Conservation (phyloP, 2,113 vertebrate species). For the Edolisoma coerulescens region DNA sequence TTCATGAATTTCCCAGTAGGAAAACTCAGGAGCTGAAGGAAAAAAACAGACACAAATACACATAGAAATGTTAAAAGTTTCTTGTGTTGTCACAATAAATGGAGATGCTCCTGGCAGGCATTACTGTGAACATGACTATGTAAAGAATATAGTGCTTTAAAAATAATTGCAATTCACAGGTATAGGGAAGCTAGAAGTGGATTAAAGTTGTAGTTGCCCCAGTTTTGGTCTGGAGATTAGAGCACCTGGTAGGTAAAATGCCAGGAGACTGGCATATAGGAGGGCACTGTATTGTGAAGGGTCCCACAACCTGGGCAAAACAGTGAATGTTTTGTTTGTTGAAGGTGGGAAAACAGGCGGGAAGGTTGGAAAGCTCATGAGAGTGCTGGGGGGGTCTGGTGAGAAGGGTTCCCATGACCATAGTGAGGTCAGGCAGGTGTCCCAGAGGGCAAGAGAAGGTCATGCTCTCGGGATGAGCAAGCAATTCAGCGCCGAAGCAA, state of each 20-base stretch:
- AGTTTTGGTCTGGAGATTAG: background rate
- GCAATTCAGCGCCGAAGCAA: rapidly evolving
- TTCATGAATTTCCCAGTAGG: background rate
- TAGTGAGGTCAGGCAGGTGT: rapidly evolving
- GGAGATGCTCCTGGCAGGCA: background rate
- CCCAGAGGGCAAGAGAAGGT: background rate
- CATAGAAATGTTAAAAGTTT: background rate
- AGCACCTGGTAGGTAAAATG: background rate
- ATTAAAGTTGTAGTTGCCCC: background rate
- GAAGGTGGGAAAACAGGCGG: background rate
- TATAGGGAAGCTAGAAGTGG: background rate
- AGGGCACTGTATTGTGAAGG: background rate
- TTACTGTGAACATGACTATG: background rate
- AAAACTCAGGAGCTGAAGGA: background rate
- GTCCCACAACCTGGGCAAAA: background rate
- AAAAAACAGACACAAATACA: background rate
- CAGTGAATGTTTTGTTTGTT: rapidly evolving
- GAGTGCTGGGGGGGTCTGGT: background rate
- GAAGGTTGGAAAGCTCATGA: background rate
- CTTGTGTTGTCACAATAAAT: background rate
- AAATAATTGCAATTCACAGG: background rate
- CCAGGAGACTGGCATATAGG: background rate
- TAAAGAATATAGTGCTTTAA: background rate
- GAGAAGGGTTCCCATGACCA: background rate
- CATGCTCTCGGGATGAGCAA: background rate